phyloP scores from a whole-genome alignment of 2,888 invertebrate genomes.

The Microdon myrmicae region DNA sequence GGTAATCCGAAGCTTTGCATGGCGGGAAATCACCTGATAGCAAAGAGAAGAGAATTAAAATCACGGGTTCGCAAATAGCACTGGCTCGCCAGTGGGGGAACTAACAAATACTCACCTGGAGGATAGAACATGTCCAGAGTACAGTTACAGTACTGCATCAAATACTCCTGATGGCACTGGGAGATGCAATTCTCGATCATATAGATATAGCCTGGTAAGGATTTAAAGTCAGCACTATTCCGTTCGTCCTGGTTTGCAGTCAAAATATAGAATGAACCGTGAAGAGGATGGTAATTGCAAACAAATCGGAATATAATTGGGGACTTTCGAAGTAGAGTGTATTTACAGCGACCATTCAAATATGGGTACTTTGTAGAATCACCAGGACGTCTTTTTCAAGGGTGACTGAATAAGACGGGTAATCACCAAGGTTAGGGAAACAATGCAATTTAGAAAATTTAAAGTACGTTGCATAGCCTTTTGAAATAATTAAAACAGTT shows the following conservation, averaged over 20 bases:
- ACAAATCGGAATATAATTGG: slow-evolving; percentile 45
- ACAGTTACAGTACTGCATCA: slow-evolving; percentile 64
- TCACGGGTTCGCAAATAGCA: not conserved
- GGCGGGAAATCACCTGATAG: slow-evolving; percentile 47
- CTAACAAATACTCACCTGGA: slow-evolving; percentile 57
- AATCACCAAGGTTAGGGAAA: no score
- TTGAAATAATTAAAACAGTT: no score
- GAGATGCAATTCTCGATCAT: slow-evolving; percentile 64
- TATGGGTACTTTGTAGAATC: no score
- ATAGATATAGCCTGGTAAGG: slow-evolving; percentile 61
- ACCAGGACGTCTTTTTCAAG: no score
- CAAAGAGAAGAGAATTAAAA: slow-evolving; percentile 25
- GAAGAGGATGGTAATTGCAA: slow-evolving; percentile 15
- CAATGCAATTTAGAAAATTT: no score
- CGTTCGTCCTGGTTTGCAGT: slow-evolving; percentile 58
- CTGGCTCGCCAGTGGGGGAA: slow-evolving; percentile 14
- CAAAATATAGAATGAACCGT: no score
- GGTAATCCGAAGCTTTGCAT: slow-evolving; percentile 59
- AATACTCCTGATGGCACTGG: slow-evolving; percentile 64
- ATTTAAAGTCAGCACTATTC: slow-evolving; percentile 57
- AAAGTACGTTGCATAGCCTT: no score
- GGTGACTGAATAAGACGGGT: no score
- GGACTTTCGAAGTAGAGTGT: no score
- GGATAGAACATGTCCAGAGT: slow-evolving; percentile 65
- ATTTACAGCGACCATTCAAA: no score